phyloP scores from a whole-genome alignment of 2,888 invertebrate species.

The Vannuccia rotundouncinata region DNA sequence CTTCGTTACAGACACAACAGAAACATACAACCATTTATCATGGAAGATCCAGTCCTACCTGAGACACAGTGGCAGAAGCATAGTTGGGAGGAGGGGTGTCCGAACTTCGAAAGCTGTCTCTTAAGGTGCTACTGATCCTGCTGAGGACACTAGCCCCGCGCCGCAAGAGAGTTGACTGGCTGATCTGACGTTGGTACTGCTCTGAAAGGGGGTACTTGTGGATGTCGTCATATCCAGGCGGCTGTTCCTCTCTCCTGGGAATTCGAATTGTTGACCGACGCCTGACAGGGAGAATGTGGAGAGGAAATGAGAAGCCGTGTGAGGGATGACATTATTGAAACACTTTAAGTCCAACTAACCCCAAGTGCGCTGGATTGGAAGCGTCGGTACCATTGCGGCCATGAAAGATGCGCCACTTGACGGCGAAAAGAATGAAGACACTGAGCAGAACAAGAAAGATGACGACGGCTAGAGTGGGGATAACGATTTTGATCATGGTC shows the following conservation, averaged over 20 bases:
- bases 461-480: background rate
- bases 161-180: background rate
- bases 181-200: background rate
- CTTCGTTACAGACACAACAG: too few relatives aligned
- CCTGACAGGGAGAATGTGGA: too few relatives aligned
- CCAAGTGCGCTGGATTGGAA: too few relatives aligned
- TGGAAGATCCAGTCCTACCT: too few relatives aligned
- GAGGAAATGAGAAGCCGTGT: too few relatives aligned
- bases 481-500: background rate
- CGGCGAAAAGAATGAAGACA: background rate
- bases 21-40: too few relatives aligned
- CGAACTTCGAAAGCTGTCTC: background rate
- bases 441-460: background rate
- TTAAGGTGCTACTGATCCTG: background rate
- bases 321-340: too few relatives aligned
- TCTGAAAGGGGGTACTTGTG: slow-evolving; percentile 7
- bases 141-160: too few relatives aligned
- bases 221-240: background rate
- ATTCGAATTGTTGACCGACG: too few relatives aligned
- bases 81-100: background rate
- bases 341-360: too few relatives aligned
- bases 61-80: background rate
- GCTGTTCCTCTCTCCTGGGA: background rate
- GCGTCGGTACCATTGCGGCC: background rate
- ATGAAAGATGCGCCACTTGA: slow-evolving; percentile 5